These are phyloP conservation scores for Neodiprion fabricii DNA, from an alignment of 1,140 invertebrate genomes.

Conservation along the genomic window DNA sequence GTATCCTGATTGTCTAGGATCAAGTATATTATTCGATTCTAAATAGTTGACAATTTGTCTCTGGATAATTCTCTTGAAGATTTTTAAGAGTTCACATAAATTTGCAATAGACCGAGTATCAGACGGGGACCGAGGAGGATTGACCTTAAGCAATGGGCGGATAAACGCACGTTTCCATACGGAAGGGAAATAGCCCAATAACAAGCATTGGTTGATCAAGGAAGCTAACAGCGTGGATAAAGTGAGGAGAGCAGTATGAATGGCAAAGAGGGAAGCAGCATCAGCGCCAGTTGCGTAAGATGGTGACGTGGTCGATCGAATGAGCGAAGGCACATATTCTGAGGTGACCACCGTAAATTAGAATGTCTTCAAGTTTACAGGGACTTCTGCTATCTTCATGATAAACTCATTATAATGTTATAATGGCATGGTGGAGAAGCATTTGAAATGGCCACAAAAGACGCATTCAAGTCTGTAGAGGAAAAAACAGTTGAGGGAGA, in stretches of 20 bases:
- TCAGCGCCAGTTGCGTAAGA: not conserved
- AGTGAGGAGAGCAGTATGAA: not conserved
- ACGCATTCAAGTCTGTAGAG: not conserved
- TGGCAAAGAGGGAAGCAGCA: not conserved
- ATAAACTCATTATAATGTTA: not conserved
- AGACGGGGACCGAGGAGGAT: not conserved
- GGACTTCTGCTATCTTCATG: not conserved
- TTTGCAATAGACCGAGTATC: too few relatives aligned
- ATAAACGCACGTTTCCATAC: constrained; percentile 1
- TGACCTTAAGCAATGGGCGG: not conserved
- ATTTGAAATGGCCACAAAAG: not conserved
- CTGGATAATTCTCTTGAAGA: not conserved
- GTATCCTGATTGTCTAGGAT: constrained; percentile 3
- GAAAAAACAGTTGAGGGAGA: not conserved
- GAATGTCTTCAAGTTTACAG: too few relatives aligned
- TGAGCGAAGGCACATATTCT: not conserved
- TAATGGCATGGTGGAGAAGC: not conserved
- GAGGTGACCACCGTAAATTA: not conserved
- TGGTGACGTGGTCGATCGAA: not conserved
- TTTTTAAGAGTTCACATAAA: not conserved
- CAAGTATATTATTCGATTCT: not conserved
- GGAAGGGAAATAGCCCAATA: not conserved
- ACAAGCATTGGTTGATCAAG: not conserved
- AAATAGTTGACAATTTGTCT: not conserved
- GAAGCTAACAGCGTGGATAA: not conserved